A percentile compares a stretch with the other conserved stretches of the same genome.
Conservation (phyloP, 2,113 vertebrate species). For the Cariama cristata region DNA sequence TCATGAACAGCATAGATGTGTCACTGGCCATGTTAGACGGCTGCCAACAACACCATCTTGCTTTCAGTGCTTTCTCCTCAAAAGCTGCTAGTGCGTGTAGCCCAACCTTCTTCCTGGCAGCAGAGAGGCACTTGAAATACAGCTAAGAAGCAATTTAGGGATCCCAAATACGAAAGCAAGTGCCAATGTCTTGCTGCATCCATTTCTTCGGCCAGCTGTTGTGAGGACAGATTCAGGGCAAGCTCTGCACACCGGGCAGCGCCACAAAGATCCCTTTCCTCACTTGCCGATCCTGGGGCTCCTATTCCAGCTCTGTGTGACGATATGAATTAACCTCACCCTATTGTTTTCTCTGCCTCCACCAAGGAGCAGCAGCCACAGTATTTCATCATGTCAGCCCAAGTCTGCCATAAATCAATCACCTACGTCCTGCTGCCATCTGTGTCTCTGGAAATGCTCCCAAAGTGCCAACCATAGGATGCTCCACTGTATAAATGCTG, state of each 20-base stretch:
- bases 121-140: background rate
- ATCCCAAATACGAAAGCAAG: background rate
- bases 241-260: background rate
- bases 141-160: background rate
- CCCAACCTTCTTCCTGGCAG: background rate
- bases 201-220: background rate
- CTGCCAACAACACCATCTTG: background rate
- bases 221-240: background rate
- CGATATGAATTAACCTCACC: background rate
- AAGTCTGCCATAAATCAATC: background rate
- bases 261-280: background rate
- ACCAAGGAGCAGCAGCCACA: background rate
- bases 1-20: background rate
- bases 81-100: background rate
- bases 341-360: background rate
- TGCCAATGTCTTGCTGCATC: background rate
- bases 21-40: background rate
- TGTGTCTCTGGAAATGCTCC: background rate
- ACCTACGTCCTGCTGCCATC: background rate
- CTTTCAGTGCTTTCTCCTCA: background rate
- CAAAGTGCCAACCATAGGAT: background rate
- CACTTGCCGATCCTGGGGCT: rapidly evolving
- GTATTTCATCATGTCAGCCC: background rate
- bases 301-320: background rate
- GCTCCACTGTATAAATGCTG: background rate